These are phyloP conservation scores for Meriones unguiculatus DNA, from an alignment of 2,113 vertebrate species.

Conservation along the genomic window DNA sequence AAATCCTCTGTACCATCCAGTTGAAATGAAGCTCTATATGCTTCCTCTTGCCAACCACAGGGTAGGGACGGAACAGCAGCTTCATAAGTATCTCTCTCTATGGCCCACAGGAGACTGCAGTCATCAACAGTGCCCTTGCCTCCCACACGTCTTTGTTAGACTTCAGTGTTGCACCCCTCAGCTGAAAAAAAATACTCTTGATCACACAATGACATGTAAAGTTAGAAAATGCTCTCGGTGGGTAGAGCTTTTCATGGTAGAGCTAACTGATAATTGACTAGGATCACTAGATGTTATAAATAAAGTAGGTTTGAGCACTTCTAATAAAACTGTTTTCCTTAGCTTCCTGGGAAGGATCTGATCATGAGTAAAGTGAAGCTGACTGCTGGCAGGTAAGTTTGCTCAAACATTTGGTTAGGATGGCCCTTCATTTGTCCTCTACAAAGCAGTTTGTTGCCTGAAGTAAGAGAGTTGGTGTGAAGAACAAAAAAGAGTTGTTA, in stretches of 20 bases:
- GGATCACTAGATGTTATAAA: conserved; percentile 37
- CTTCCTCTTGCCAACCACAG: not conserved
- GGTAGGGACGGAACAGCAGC: not conserved
- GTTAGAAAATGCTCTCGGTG: conserved; percentile 42
- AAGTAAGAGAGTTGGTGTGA: not conserved
- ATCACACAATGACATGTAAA: not conserved
- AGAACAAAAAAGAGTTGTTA: not conserved
- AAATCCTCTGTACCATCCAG: conserved; percentile 34
- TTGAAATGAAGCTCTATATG: conserved; percentile 35
- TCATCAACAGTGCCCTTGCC: not conserved
- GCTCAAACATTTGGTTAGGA: not conserved
- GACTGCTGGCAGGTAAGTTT: not conserved
- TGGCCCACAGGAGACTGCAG: not conserved
- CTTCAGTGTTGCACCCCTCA: conserved; percentile 54
- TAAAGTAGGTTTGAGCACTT: not conserved
- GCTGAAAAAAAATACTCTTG: not conserved
- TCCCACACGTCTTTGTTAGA: not conserved
- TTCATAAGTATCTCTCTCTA: not conserved
- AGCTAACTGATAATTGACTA: conserved; percentile 40
- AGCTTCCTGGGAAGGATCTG: not conserved
- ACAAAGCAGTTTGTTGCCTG: not conserved
- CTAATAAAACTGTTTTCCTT: conserved; percentile 25
- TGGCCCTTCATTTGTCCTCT: not conserved
- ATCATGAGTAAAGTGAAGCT: not conserved
- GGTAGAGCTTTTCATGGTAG: accelerated